These are phyloP conservation scores for Pseudorhombus dupliciocellatus DNA, from an alignment of 2,113 vertebrate genomes.

Conservation along the genomic window DNA sequence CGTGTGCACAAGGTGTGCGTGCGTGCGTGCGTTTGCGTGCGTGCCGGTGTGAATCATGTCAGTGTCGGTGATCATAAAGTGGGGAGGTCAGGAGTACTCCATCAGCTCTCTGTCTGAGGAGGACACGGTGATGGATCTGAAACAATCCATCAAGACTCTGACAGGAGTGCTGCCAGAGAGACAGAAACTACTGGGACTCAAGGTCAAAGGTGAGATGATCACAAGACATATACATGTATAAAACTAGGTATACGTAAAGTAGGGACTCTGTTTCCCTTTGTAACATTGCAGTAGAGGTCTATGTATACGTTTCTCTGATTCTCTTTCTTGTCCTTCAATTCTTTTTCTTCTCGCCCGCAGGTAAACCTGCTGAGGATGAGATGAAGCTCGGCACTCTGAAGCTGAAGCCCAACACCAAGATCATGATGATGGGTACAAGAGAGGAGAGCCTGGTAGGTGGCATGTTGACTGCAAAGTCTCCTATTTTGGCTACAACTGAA, in stretches of 20 bases:
- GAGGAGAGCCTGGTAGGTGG: constrained; percentile 95
- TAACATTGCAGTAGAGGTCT: neutral
- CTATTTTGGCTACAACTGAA: neutral
- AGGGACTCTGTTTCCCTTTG: neutral
- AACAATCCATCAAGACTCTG: constrained; percentile 95
- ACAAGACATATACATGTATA: neutral
- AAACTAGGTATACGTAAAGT: neutral
- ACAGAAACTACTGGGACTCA: constrained; percentile 95
- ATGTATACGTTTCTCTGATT: constrained; percentile 7
- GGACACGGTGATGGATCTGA: constrained; percentile 95
- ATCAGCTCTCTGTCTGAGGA: constrained; percentile 96
- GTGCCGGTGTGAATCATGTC: constrained; percentile 82
- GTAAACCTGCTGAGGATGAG: constrained; percentile 95
- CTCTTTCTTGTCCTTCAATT: too few relatives aligned
- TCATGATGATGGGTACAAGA: constrained; percentile 99
- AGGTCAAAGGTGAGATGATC: constrained; percentile 90
- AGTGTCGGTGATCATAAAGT: constrained; percentile 98
- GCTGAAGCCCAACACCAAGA: constrained; percentile 99
- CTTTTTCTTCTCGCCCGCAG: constrained; percentile 65
- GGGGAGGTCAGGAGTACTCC: constrained; percentile 97
- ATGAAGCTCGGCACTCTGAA: constrained; percentile 96
- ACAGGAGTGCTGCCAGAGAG: constrained; percentile 97
- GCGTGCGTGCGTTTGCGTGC: constrained; percentile 32
- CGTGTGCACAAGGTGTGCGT: constrained; percentile 7
- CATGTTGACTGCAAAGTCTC: neutral